A percentile compares a stretch with the other conserved stretches of the same genome.
These are phyloP conservation scores for Ptilodon capucinus DNA, from an alignment of 2,888 invertebrate species.

Conservation along the genomic window DNA sequence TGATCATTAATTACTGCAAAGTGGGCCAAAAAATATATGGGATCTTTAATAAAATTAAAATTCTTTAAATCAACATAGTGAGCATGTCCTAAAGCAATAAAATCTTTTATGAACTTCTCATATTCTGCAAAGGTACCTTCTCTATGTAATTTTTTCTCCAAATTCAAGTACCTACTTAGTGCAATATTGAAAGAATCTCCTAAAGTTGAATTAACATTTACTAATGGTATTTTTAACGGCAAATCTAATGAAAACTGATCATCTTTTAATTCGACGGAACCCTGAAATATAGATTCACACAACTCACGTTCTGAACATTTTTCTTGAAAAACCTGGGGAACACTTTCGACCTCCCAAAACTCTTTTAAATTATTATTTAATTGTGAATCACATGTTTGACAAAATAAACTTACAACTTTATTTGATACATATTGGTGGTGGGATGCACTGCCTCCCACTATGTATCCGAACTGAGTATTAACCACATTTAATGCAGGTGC, in stretches of 20 bases:
- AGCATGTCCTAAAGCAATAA: slow-evolving; percentile 9
- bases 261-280: slow-evolving; percentile 7
- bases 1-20: background rate
- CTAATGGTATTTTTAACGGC: slow-evolving; percentile 14
- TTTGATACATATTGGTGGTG: background rate
- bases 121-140: slow-evolving; percentile 8
- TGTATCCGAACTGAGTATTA: background rate
- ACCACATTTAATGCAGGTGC: background rate
- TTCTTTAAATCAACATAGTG: background rate
- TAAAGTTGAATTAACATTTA: slow-evolving; percentile 2
- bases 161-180: slow-evolving; percentile 14
- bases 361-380: background rate
- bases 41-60: background rate
- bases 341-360: slow-evolving; percentile 6
- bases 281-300: slow-evolving; percentile 11
- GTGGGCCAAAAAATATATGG: background rate
- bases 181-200: slow-evolving; percentile 23
- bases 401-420: background rate
- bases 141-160: slow-evolving; percentile 16
- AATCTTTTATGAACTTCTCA: slow-evolving; percentile 10
- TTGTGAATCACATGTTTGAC: slow-evolving; percentile 4
- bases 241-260: slow-evolving; percentile 15
- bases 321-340: slow-evolving; percentile 14
- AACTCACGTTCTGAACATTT: slow-evolving; percentile 10
- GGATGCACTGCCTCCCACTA: background rate